phyloP scores from a whole-genome alignment of 1,140 invertebrate genomes.

The Neodiprion lecontei region DNA sequence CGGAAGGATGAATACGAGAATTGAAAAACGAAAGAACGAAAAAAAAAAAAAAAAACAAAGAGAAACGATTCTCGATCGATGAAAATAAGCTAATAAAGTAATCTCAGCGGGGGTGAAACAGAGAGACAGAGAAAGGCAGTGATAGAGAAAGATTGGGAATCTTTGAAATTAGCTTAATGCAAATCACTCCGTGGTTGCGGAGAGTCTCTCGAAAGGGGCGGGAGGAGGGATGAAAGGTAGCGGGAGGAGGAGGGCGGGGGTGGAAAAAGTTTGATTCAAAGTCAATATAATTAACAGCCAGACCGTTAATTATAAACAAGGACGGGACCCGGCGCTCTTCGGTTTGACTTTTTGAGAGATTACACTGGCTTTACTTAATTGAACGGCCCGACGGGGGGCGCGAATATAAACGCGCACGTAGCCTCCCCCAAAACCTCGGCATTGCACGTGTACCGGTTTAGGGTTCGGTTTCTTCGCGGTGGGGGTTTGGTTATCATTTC shows the following conservation, averaged over 20 bases:
- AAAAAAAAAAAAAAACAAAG: background rate
- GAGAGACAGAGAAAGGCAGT: background rate
- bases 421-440: background rate
- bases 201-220: background rate
- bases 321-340: slow-evolving; percentile 10
- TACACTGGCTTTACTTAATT: slow-evolving; percentile 32
- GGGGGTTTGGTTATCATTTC: slow-evolving; percentile 48
- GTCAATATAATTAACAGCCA: background rate
- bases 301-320: background rate
- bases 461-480: slow-evolving; percentile 4
- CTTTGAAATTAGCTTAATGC: background rate
- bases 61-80: background rate
- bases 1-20: too few species aligned
- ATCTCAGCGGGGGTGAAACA: background rate
- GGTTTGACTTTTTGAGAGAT: slow-evolving; percentile 41
- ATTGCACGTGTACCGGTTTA: too few species aligned
- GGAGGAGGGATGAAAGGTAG: slow-evolving; percentile 10
- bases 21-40: background rate
- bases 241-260: background rate
- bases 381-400: background rate
- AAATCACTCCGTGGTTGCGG: slow-evolving; percentile 13
- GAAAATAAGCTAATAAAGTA: background rate
- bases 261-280: slow-evolving; percentile 9
- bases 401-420: too few species aligned
- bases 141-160: background rate